Evolutionary conservation across 2,113 vertebrate species (phyloP).

Genomic region (Mystacornis crossleyi): DNA sequence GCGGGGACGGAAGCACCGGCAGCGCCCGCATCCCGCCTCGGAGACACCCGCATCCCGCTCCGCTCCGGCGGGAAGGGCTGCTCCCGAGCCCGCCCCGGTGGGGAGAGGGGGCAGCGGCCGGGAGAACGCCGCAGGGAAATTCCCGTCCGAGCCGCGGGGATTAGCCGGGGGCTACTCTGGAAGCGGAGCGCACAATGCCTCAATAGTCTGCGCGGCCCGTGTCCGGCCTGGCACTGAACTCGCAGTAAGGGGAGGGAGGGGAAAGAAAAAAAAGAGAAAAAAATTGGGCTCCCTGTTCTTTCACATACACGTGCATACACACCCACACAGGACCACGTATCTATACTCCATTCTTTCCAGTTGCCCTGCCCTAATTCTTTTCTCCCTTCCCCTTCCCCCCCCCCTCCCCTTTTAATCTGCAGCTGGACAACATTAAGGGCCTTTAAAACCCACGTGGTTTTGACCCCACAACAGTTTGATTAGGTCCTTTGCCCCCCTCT

Average conservation of each 20-base stretch:
- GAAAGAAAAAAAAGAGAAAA: not conserved
- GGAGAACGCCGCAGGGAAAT: constrained; percentile 73
- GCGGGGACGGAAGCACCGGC: constrained; percentile 25
- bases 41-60: not conserved
- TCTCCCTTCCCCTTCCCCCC: not conserved
- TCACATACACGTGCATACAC: constrained; percentile 26
- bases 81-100: not conserved
- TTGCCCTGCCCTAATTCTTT: constrained; percentile 43
- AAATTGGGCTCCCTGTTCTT: constrained; percentile 61
- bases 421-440: constrained; percentile 90
- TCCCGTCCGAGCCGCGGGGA: constrained; percentile 73
- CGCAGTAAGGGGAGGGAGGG: not conserved
- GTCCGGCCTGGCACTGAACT: constrained; percentile 71
- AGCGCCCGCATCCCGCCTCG: not conserved
- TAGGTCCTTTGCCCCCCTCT: constrained; percentile 56
- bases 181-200: constrained; percentile 70
- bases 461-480: constrained; percentile 73
- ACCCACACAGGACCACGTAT: not conserved
- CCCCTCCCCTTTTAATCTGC: constrained; percentile 45
- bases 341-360: constrained; percentile 61
- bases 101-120: not conserved
- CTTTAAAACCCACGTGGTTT: constrained; percentile 74
- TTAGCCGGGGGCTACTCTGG: constrained; percentile 74
- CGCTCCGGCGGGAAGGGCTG: not conserved
- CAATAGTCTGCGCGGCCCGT: constrained; percentile 65